Percentiles rank a stretch among this genome's conserved stretches.
These are phyloP conservation scores for Lithophane semibrunnea DNA, from an alignment of 2,888 invertebrate genomes.

Conservation along the genomic window DNA sequence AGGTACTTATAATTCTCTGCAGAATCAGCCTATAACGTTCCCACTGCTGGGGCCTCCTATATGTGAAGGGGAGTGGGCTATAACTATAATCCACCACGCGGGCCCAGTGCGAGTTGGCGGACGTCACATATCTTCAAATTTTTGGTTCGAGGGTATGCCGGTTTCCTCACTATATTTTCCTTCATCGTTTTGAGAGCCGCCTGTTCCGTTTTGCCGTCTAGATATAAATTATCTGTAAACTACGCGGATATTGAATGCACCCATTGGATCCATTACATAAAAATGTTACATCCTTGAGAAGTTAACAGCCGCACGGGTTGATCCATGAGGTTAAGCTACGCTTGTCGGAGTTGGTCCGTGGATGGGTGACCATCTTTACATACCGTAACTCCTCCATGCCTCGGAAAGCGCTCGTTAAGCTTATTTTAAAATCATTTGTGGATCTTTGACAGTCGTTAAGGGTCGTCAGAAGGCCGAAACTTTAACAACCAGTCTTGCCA, in stretches of 20 bases:
- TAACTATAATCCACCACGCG: not conserved
- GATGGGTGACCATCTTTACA: too few relatives aligned
- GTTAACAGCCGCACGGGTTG: too few relatives aligned
- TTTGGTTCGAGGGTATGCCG: not conserved
- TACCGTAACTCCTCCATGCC: too few relatives aligned
- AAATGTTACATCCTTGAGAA: slow-evolving; percentile 20
- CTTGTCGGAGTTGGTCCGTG: too few relatives aligned
- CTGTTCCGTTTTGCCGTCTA: not conserved
- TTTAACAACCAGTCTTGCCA: too few relatives aligned
- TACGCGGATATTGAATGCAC: slow-evolving; percentile 26
- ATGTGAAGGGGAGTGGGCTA: too few relatives aligned
- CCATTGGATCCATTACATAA: slow-evolving; percentile 24
- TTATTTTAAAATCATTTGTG: too few relatives aligned
- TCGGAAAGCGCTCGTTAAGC: too few relatives aligned
- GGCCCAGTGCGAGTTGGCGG: not conserved
- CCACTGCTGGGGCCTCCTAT: not conserved
- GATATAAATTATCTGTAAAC: not conserved
- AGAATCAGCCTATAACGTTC: not conserved
- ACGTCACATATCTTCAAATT: not conserved
- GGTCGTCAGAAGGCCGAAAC: too few relatives aligned
- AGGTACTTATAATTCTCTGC: slow-evolving; percentile 76
- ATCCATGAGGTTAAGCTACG: too few relatives aligned
- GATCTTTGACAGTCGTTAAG: too few relatives aligned
- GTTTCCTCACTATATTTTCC: not conserved
- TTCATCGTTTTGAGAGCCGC: not conserved